Percentiles rank a stretch among this genome's conserved stretches.
Conservation (phyloP, 2,797 vertebrate species). For the Poeciliopsis infans region DNA sequence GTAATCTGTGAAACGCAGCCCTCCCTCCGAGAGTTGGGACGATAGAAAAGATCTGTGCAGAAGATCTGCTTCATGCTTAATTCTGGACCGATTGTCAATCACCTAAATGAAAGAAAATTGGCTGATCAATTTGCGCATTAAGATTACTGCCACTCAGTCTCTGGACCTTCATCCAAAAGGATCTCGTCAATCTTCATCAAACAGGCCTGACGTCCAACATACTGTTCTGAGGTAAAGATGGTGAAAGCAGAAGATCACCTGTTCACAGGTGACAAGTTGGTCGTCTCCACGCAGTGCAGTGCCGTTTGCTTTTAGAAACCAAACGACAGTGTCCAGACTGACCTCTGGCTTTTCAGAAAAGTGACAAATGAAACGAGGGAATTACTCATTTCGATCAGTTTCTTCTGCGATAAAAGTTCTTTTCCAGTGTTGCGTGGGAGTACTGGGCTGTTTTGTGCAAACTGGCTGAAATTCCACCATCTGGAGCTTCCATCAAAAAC, state of each 20-base stretch:
- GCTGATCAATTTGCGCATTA: no score
- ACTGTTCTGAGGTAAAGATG: not conserved
- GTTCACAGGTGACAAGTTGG: not conserved
- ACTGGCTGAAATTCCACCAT: slow-evolving; percentile 36
- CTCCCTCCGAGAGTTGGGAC: no score
- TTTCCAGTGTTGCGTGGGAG: slow-evolving; percentile 36
- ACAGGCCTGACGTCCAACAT: not conserved
- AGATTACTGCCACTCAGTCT: not conserved
- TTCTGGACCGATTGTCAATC: no score
- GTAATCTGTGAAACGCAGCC: no score
- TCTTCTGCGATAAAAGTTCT: slow-evolving; percentile 21
- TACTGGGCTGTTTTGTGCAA: slow-evolving; percentile 23
- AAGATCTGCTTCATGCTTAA: no score
- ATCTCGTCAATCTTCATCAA: not conserved
- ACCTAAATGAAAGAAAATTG: no score
- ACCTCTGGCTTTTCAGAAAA: no score
- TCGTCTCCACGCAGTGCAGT: not conserved
- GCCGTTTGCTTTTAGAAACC: no score
- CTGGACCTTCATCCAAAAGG: not conserved
- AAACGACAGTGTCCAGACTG: no score
- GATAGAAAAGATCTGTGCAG: no score
- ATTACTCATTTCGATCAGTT: not conserved
- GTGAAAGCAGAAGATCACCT: not conserved
- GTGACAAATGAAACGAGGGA: not conserved
- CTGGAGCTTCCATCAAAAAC: slow-evolving; percentile 59